Evolutionary conservation across 2,888 invertebrate species (phyloP), one percentile per base, ranked within the genome.

Genomic region (Melangyna quadrimaculata): DNA sequence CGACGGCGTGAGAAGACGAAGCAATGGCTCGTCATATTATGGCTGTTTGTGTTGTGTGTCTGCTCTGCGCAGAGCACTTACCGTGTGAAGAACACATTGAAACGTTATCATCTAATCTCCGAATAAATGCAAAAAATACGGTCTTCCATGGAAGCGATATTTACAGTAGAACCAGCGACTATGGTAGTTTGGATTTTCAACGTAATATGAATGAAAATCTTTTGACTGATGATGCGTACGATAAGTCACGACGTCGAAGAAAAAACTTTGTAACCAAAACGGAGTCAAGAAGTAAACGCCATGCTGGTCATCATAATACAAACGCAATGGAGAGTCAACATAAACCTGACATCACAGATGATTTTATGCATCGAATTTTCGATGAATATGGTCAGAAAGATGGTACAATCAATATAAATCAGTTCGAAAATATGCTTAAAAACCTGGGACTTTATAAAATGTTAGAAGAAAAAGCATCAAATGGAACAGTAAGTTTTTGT

Each of bases 41-140:
- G 88, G 95, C 96, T 14, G 96, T 96, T n/a, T 96, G 96, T 90
- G 95, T 97, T 92, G 95, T 97, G 89, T 97, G 97, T 90, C 93
- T 97, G 61, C 92, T 97, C 0, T 96, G 96, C 89, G 96, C 96
- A 2, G 95, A 96, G 12, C 96, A 96, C 89, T 93, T 94, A 43
- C 95, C 95, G 0, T 96, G 97, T 90, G 95, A 95, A 59, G 95
- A 96, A 2, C 96, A 96, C 89, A 93, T 94, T 63, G 94, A 93
- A 35, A 81, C 91, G 90, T 55, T 87, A 90, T 48, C 88, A 78
- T 63, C 67, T 45, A 87, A 88, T 77, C 78, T 87, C 37, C 87
- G 79, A 72, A 75, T 90, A 5, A 91, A 90, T 88, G 90, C 89
- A 19, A 88, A 88, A 82, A n/a, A n/a, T n/a, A n/a, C n/a, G n/a